Conservation (phyloP, 1,140 invertebrate genomes). For the Philopotamus ludificatus region DNA sequence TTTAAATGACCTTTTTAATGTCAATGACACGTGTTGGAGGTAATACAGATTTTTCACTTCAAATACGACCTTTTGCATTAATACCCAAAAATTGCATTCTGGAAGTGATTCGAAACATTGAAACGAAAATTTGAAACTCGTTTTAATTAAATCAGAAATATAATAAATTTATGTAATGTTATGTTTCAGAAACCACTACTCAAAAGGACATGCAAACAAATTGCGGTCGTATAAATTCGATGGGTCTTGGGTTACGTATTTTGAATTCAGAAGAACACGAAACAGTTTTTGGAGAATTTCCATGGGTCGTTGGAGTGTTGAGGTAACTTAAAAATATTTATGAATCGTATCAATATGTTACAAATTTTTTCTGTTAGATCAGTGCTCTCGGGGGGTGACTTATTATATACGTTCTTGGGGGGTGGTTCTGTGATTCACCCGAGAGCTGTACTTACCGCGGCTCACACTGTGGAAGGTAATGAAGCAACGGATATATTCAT, state of each 20-base stretch:
- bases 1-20: no score
- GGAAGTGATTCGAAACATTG: background rate
- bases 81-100: no score
- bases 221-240: background rate
- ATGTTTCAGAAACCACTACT: background rate
- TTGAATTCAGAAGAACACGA: background rate
- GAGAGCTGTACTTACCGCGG: background rate
- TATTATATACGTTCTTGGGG: background rate
- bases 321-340: background rate
- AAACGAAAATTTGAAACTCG: background rate
- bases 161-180: background rate
- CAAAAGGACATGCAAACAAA: background rate
- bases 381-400: background rate
- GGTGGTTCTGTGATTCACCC: background rate
- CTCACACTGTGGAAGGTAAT: background rate
- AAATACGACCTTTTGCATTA: no score
- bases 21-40: no score
- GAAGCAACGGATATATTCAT: background rate
- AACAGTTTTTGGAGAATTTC: background rate
- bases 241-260: background rate
- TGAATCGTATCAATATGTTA: background rate
- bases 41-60: no score
- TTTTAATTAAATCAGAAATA: background rate
- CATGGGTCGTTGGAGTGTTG: background rate
- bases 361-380: background rate